These are phyloP conservation scores for Leptobrachium ailaonicum DNA, from an alignment of 2,113 vertebrate species.

Conservation along the genomic window DNA sequence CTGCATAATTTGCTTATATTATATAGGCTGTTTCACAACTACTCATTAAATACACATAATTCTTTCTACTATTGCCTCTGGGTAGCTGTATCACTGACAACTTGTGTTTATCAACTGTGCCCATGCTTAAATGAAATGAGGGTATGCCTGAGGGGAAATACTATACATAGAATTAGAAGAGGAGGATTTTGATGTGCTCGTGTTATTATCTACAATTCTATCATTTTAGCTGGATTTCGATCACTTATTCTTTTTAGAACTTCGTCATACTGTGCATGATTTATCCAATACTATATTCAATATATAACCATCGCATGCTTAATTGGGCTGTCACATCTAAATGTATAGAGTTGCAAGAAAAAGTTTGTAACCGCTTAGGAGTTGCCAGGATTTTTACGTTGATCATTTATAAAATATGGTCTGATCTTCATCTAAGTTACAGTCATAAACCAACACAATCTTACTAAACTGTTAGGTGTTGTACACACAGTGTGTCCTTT, in stretches of 20 bases:
- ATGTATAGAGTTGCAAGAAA: too few species aligned
- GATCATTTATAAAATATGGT: too few species aligned
- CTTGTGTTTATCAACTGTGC: slow-evolving; percentile 41
- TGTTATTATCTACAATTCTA: slow-evolving; percentile 20
- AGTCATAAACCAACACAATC: too few species aligned
- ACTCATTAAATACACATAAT: slow-evolving; percentile 49
- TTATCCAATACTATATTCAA: too few species aligned
- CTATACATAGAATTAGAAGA: slow-evolving; percentile 45
- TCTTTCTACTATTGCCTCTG: slow-evolving; percentile 29
- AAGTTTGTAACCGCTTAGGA: too few species aligned
- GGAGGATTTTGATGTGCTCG: slow-evolving; percentile 37
- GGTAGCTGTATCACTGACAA: slow-evolving; percentile 45
- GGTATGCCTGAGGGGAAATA: slow-evolving; percentile 44
- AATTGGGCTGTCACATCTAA: too few species aligned
- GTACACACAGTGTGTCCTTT: too few species aligned
- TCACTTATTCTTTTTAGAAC: slow-evolving; percentile 29
- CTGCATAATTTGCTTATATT: slow-evolving; percentile 25
- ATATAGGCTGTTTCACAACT: slow-evolving; percentile 19
- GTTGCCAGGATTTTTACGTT: too few species aligned
- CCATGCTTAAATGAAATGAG: slow-evolving; percentile 48
- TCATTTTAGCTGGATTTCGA: slow-evolving; percentile 17
- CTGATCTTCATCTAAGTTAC: too few species aligned
- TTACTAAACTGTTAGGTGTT: too few species aligned
- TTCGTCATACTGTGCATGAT: neutral
- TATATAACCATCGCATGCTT: too few species aligned